phyloP scores from a whole-genome alignment of 2,888 invertebrate genomes.

The Drosophila anomalipes region DNA sequence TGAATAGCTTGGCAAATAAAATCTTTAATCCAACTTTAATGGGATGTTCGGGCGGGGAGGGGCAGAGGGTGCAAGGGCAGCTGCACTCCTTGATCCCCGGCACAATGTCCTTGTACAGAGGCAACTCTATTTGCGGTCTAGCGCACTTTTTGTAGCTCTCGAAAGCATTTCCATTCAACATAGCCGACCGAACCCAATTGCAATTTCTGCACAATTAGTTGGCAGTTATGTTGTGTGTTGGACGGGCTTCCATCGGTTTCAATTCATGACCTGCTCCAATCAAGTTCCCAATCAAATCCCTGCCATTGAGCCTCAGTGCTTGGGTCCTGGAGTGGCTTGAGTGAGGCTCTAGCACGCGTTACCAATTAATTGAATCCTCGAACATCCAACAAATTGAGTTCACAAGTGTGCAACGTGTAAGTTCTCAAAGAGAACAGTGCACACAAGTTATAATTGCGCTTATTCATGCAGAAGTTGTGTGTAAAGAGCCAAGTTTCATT shows the following conservation, averaged over 20 bases:
- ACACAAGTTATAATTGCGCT: constrained; percentile 13
- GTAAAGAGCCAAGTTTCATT: neutral
- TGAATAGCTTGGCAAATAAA: neutral
- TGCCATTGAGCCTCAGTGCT: constrained; percentile 14
- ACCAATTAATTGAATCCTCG: constrained; percentile 74
- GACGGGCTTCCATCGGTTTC: constrained; percentile 15
- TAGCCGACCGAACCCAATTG: constrained; percentile 16
- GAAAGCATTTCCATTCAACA: constrained; percentile 19
- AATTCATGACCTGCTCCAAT: constrained; percentile 29
- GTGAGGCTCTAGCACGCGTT: constrained; percentile 70
- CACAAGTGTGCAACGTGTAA: constrained; percentile 21
- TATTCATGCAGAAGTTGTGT: constrained; percentile 1
- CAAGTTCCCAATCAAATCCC: constrained; percentile 38
- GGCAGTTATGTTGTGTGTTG: constrained; percentile 37
- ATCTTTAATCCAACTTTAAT: neutral
- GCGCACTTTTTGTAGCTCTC: constrained; percentile 41
- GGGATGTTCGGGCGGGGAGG: no score
- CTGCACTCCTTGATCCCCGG: neutral
- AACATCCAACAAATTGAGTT: constrained; percentile 56
- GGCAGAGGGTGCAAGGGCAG: neutral
- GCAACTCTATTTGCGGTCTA: constrained; percentile 29
- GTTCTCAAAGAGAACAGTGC: neutral
- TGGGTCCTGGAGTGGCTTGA: constrained; percentile 34
- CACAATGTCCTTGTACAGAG: neutral
- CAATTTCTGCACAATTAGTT: constrained; percentile 74